These are phyloP conservation scores for Leptinotarsa peninsularis DNA, from an alignment of 2,888 invertebrate genomes.

Conservation along the genomic window DNA sequence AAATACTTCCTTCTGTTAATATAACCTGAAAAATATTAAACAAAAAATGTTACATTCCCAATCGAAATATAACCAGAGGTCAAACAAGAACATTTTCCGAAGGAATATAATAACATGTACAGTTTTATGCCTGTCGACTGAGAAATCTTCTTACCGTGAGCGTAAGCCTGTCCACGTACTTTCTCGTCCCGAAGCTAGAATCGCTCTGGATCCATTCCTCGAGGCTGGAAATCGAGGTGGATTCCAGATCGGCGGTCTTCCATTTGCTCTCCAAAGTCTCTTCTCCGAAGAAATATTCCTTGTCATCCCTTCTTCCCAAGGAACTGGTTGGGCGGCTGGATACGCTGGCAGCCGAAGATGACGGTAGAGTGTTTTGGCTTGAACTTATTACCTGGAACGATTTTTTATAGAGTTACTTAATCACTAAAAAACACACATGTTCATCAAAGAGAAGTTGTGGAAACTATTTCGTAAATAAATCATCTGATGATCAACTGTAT, in stretches of 20 bases:
- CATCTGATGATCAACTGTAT: too few relatives aligned
- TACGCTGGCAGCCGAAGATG: slow-evolving; percentile 57
- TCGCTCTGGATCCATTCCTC: slow-evolving; percentile 64
- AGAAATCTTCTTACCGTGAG: slow-evolving; percentile 57
- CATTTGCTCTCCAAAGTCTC: slow-evolving; percentile 61
- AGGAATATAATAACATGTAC: neutral
- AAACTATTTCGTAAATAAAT: too few relatives aligned
- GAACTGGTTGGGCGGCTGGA: slow-evolving; percentile 59
- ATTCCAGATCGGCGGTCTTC: slow-evolving; percentile 58
- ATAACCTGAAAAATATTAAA: too few relatives aligned
- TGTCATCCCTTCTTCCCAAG: slow-evolving; percentile 58
- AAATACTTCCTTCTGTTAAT: too few relatives aligned
- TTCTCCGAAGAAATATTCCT: slow-evolving; percentile 62
- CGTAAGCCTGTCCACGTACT: slow-evolving; percentile 62
- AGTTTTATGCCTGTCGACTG: neutral
- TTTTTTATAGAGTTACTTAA: too few relatives aligned
- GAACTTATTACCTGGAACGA: slow-evolving; percentile 72
- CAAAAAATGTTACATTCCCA: too few relatives aligned
- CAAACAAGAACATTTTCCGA: too few relatives aligned
- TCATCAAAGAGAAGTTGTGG: too few relatives aligned
- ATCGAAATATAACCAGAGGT: too few relatives aligned
- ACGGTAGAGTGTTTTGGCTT: slow-evolving; percentile 72
- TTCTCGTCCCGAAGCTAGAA: slow-evolving; percentile 60
- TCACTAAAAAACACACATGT: too few relatives aligned
- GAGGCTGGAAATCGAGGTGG: slow-evolving; percentile 63